Evolutionary conservation across 1,140 invertebrate genomes (phyloP), one percentile per base, ranked within the genome.

Genomic region (Choristoneura fumiferana): DNA sequence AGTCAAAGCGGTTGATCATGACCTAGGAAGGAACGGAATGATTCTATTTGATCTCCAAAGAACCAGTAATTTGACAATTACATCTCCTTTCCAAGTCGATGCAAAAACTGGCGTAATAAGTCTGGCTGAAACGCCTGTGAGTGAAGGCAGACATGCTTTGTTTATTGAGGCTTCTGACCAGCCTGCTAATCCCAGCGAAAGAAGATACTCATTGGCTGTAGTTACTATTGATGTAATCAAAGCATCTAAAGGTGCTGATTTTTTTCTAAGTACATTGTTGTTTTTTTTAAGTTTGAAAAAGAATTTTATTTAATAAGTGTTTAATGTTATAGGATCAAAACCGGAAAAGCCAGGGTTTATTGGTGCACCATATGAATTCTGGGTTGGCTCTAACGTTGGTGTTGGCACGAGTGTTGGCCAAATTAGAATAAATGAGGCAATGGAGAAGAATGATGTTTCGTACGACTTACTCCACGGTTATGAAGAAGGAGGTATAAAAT

Each of bases 301-400:
- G n/a, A n/a, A n/a, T n/a, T n/a, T n/a, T n/a, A n/a, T n/a, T 3
- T 29, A 3, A 29, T 29, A 6, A 29, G 22, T 29, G 2, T 29
- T 49, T 12, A 8, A 57, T 60, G 15, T 78, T 74, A 62, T 33
- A 92, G 91, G 82, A 13, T 69, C 79, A 14, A 89, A 84, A 62
- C 69, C 87, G 29, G 91, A 91, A 61, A 89, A 89, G 34, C 96
- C 97, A 0, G 93, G 95, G 63, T 98, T 98, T 74, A 89, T 96
- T 17, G 96, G 96, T 18, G 92, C 96, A 0, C 95, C 96, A 0
- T 98, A 98, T 73, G 94, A 96, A 63, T 97, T 98, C 84, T 96
- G 95, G 94, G 95, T 98, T 12, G 94, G 95, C 0, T 94, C 94
- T 53, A 96, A 95, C 75, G 95, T 95, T 0, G 92, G 93, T 0